Conservation (phyloP, 2,888 invertebrate genomes). For the Polymixis flavicincta region DNA sequence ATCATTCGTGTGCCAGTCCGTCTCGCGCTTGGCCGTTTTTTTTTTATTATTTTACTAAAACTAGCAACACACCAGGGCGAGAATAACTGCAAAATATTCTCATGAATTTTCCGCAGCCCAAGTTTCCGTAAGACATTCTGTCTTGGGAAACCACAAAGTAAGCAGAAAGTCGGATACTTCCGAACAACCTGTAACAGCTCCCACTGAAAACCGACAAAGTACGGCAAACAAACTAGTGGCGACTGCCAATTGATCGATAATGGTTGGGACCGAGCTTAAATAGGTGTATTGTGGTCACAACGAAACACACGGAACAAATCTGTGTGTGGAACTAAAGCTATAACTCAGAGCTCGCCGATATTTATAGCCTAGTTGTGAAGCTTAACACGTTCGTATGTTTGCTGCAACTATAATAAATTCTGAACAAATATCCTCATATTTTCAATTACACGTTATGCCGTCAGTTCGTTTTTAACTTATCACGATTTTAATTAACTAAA, state of each 20-base stretch:
- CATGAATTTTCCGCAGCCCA: conserved; percentile 34
- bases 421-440: conserved; percentile 73
- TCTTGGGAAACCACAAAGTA: conserved; percentile 24
- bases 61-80: not conserved
- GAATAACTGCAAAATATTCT: conserved; percentile 31
- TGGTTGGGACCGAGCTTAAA: conserved; percentile 60
- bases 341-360: conserved; percentile 82
- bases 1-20: too few species aligned
- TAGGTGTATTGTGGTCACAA: conserved; percentile 67
- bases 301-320: conserved; percentile 73
- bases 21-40: too few species aligned
- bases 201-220: conserved; percentile 12
- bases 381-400: conserved; percentile 82
- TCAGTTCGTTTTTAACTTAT: conserved; percentile 52
- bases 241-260: conserved; percentile 63
- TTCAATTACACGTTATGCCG: conserved; percentile 69
- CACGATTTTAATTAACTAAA: conserved; percentile 51
- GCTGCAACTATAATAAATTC: conserved; percentile 77
- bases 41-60: conserved; percentile 6
- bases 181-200: conserved; percentile 35
- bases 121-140: conserved; percentile 18
- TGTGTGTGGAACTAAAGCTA: conserved; percentile 76
- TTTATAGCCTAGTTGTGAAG: conserved; percentile 82
- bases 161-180: conserved; percentile 24
- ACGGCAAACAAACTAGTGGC: conserved; percentile 53